Evolutionary conservation across 2,888 invertebrate genomes (phyloP), one percentile per base, ranked within the genome.

Genomic region (Oxycera nigricornis): DNA sequence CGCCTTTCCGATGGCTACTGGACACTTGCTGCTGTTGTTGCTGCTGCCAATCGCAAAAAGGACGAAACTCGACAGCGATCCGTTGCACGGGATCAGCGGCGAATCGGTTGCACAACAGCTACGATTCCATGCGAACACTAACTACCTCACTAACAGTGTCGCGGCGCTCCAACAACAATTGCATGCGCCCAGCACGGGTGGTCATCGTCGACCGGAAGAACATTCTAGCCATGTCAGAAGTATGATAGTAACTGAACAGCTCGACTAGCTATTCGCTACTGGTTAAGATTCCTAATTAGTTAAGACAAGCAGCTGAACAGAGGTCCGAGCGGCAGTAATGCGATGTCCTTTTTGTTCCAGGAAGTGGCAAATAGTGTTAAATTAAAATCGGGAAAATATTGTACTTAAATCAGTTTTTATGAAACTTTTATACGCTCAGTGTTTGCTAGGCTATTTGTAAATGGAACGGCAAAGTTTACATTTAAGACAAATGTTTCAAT

Each of bases 1-100:
- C 91, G 0, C 91, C 91, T 7, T 91, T 91, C 83, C 90, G 90
- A 78, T 91, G 91, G 91, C 84, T 91, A 62, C 79, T 81, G 52
- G 62, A 72, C 26, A 41, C 74, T 1, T 84, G 84, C 78, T 89
- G 61, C 26, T 59, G 59, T 17, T 62, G 62, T 35, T 61, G 61
- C n/a, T 59, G 26, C 86, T 90, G 90, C 74, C 82, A 83, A 74
- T 80, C 82, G 1, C 81, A 70, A 9, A 30, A 80, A 75, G 82
- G 83, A 72, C 81, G 80, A 75, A 83, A 82, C 76, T 82, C 83
- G 9, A 79, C 81, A 3, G 73, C 77, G 14, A 77, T 74, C 17
- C 83, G 84, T 35, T 84, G 84, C 74, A 81, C 83, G 74, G 65
- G 30, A 17, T 83, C 83, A 0, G 84, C 82, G 7, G 83, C 84